Conservation (phyloP, 2,113 vertebrate species). For the Hypocryptadius cinnamomeus region DNA sequence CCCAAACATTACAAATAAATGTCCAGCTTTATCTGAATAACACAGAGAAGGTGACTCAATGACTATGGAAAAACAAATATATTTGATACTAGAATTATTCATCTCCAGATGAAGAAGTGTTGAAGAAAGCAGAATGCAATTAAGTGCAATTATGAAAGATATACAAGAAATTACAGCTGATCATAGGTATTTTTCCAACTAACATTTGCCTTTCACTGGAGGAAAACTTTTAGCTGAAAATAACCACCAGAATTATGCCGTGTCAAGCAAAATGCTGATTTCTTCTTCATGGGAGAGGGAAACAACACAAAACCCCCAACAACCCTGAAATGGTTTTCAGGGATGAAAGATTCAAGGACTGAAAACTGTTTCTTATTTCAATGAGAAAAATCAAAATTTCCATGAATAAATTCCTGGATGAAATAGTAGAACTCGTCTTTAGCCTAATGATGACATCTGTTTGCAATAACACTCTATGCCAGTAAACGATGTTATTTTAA, state of each 20-base stretch:
- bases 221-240: neutral
- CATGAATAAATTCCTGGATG: neutral
- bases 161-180: neutral
- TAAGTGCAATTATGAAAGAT: neutral
- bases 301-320: neutral
- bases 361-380: constrained; percentile 2
- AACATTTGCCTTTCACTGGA: neutral
- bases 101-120: neutral
- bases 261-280: neutral
- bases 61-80: neutral
- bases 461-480: constrained; percentile 39
- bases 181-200: neutral
- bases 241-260: neutral
- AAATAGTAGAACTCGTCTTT: neutral
- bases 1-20: neutral
- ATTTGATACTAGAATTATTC: neutral
- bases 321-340: neutral
- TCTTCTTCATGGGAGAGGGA: neutral
- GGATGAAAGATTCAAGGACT: neutral
- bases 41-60: neutral
- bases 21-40: neutral
- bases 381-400: constrained; percentile 16
- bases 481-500: constrained; percentile 55
- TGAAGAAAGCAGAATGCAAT: neutral
- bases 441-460: constrained; percentile 37